A percentile compares a stretch with the other conserved stretches of the same genome.
These are phyloP conservation scores for Brotula barbata DNA, from an alignment of 2,797 vertebrate genomes.

Conservation along the genomic window DNA sequence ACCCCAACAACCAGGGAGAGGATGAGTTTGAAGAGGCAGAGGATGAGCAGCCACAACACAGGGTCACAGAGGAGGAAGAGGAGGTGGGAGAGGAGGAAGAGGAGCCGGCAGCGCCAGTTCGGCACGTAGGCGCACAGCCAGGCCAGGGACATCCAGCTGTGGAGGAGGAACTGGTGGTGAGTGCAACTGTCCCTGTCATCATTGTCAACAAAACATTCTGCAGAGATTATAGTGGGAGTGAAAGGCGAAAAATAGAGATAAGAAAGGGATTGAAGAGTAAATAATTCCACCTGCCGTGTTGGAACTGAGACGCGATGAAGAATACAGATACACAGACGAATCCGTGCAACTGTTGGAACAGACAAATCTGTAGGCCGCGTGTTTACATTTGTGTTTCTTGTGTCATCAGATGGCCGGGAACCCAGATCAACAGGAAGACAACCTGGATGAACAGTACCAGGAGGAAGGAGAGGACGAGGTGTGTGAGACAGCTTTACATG, in stretches of 20 bases:
- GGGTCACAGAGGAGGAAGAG: slow-evolving; percentile 76
- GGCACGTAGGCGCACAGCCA: slow-evolving; percentile 71
- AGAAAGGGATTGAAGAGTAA: not conserved
- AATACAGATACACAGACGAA: not conserved
- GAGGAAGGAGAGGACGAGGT: slow-evolving; percentile 97
- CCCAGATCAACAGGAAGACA: slow-evolving; percentile 96
- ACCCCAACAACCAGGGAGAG: slow-evolving; percentile 98
- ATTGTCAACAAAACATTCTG: not conserved
- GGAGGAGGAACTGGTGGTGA: slow-evolving; percentile 91
- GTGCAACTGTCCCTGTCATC: slow-evolving; percentile 11
- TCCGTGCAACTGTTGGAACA: not conserved
- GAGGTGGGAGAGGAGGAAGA: slow-evolving; percentile 83
- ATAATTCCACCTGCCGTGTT: not conserved
- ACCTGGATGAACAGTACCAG: slow-evolving; percentile 94
- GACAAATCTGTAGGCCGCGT: fast-evolving
- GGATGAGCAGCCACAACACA: slow-evolving; percentile 83
- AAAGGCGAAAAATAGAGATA: not conserved
- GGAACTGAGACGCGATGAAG: too few species aligned
- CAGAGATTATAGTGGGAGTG: not conserved
- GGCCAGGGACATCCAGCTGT: slow-evolving; percentile 76
- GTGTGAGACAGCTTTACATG: too few species aligned
- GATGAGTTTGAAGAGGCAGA: slow-evolving; percentile 98
- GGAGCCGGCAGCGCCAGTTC: slow-evolving; percentile 79
- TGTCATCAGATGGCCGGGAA: slow-evolving; percentile 91
- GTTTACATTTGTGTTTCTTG: not conserved